These are phyloP conservation scores for Hyles lineata DNA, from an alignment of 2,888 invertebrate genomes.

Conservation along the genomic window DNA sequence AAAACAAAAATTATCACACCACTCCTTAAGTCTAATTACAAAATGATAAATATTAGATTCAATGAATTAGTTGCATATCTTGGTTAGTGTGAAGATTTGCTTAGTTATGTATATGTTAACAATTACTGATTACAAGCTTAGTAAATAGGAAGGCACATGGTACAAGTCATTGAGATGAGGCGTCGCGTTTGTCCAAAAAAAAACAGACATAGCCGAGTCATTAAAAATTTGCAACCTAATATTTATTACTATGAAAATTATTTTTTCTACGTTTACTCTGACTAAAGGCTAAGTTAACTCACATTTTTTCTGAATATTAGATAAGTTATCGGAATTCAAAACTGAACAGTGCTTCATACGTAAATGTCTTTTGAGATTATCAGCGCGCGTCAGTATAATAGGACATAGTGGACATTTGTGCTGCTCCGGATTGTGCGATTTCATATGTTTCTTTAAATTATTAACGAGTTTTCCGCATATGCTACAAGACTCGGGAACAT, in stretches of 20 bases:
- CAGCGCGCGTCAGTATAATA: conserved; percentile 86
- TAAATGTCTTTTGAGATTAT: conserved; percentile 88
- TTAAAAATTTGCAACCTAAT: conserved; percentile 10
- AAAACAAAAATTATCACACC: conserved; percentile 66
- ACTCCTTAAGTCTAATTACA: conserved; percentile 81
- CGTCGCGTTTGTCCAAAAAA: conserved; percentile 14
- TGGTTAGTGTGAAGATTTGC: conserved; percentile 49
- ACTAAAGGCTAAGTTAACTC: conserved; percentile 49
- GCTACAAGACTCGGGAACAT: conserved; percentile 83
- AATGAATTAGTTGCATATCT: conserved; percentile 58
- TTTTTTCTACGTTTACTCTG: too few relatives aligned
- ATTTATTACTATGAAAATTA: neutral
- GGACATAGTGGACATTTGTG: conserved; percentile 87
- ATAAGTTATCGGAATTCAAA: conserved; percentile 67
- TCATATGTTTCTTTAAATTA: conserved; percentile 88
- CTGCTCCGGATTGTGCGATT: conserved; percentile 87
- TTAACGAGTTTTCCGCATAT: conserved; percentile 87
- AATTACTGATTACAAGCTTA: conserved; percentile 25
- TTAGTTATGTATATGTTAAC: conserved; percentile 22
- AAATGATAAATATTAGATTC: conserved; percentile 67
- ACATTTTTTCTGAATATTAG: conserved; percentile 73
- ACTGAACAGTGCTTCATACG: conserved; percentile 85
- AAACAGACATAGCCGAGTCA: conserved; percentile 2
- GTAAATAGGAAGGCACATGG: conserved; percentile 26
- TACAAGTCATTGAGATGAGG: conserved; percentile 19